Evolutionary conservation across 2,113 vertebrate species (phyloP), one percentile per base, ranked within the genome.

Genomic region (Seriola aureovittata): DNA sequence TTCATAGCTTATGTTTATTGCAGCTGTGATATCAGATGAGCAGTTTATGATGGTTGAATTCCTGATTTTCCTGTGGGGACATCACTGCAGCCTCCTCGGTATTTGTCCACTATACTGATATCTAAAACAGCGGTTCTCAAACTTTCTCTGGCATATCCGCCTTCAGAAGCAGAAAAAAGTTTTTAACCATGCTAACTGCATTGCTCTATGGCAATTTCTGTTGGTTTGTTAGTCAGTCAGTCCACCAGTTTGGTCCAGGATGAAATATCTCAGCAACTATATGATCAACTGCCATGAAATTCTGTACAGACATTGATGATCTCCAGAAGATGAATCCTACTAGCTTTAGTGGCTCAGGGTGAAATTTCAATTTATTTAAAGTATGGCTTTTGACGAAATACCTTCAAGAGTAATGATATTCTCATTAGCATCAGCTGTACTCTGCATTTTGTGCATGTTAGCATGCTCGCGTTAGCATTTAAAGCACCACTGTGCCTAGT

Each of bases 1-100:
- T 59, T 78, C 62, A 66, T 58, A 46, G 34, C 57, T 66, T 44
- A 50, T 54, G 1, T 52, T 76, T 77, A 64, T 62, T 50, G 60
- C 69, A 71, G 67, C 79, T 85, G 81, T 81, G 78, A 85, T 54
- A 65, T 78, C 34, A 63, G 64, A 76, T 40, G 44, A 70, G 66
- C 25, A 46, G 38, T 81, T 84, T 54, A 69, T 59, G 65, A 62
- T 76, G 65, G 67, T 42, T 74, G 50, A 21, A 36, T 83, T 86
- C 42, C 68, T 71, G 1, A 34, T 58, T 77, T 69, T 74, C 82
- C 55, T 60, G 67, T 10, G 8, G 25, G 48, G 50, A 59, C 55
- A 38, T 38, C 5, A 11, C 62, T 23, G 55, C 34, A 50, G 21
- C 19, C 32, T 78, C 8, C 29, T 52, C 38, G 19, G 14, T 23